Evolutionary conservation across 2,888 invertebrate genomes (phyloP), one percentile per base, ranked within the genome.

Genomic region (Eilema sororculum): DNA sequence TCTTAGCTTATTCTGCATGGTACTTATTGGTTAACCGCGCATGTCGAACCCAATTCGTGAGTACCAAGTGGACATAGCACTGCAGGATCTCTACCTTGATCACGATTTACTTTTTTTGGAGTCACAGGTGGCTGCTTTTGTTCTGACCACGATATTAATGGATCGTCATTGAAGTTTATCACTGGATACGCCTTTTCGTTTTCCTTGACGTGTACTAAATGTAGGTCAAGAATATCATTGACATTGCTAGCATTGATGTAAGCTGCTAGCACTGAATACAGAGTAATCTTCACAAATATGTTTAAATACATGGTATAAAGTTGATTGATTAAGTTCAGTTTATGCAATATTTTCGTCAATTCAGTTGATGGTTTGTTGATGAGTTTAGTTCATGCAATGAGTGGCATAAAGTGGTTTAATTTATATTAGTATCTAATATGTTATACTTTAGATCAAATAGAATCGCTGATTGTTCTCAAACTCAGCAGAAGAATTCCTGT

Each of bases 81-180:
- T 5, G 0, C 9, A 20, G 24, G 0, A 33, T 33, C 16, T 56
- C 22, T 56, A 20, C n/a, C 24, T 24, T 65, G 30, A 0, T 8
- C 9, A 57, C 20, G 56, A 12, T 24, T 56, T 22, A 22, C 24
- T 6, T 33, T 33, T 33, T 20, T 16, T 30, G 60, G 5, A 5
- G 65, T 65, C 24, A 57, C 57, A 2, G 57, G 65, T 6, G 64
- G 52, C 22, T 65, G 64, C 20, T 20, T 65, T 37, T 65, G 65
- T 37, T 65, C 65, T 57, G 57, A 37, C 65, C 65, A 65, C 16
- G 65, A 24, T 37, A 65, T 65, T 3, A 33, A 3, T 33, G 33
- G 16, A 5, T 57, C 12, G 24, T 37, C 24, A 33, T 57, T 33
- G 33, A n/a, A 65, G 12, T 16, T 33, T 22, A 10, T 20, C 22